Evolutionary conservation across 2,888 invertebrate genomes (phyloP).

Genomic region (Morpho achilles): DNA sequence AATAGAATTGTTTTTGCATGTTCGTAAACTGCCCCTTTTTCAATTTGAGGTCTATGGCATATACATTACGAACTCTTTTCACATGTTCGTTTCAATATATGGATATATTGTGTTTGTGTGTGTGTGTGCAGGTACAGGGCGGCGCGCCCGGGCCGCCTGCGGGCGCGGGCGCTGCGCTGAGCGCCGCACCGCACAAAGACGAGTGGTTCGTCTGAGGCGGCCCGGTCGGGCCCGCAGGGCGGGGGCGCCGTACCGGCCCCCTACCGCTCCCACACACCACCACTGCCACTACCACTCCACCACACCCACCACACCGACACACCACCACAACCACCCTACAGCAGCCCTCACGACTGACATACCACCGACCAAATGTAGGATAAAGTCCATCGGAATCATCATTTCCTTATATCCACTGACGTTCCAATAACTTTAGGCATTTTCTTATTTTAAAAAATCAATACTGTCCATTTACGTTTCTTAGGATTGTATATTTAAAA

Average conservation of each 20-base stretch:
- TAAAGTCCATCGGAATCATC: too few species aligned
- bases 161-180: conserved; percentile 94
- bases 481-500: too few species aligned
- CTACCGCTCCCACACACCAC: conserved; percentile 31
- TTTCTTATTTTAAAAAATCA: too few species aligned
- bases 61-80: too few species aligned
- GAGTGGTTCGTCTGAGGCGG: conserved; percentile 91
- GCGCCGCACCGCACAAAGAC: conserved; percentile 90
- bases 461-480: too few species aligned
- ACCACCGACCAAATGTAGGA: neutral
- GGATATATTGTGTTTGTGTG: neutral
- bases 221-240: conserved; percentile 65
- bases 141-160: conserved; percentile 94
- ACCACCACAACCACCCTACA: neutral
- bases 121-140: conserved; percentile 50
- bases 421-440: too few species aligned
- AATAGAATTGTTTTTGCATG: too few species aligned
- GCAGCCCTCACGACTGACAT: conserved; percentile 3
- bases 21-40: too few species aligned
- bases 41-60: too few species aligned
- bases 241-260: conserved; percentile 64
- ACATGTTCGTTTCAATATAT: too few species aligned
- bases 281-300: conserved; percentile 8
- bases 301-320: neutral
- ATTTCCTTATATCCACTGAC: too few species aligned